Evolutionary conservation across 1,140 invertebrate genomes (phyloP).

Genomic region (Cydia strobilella): DNA sequence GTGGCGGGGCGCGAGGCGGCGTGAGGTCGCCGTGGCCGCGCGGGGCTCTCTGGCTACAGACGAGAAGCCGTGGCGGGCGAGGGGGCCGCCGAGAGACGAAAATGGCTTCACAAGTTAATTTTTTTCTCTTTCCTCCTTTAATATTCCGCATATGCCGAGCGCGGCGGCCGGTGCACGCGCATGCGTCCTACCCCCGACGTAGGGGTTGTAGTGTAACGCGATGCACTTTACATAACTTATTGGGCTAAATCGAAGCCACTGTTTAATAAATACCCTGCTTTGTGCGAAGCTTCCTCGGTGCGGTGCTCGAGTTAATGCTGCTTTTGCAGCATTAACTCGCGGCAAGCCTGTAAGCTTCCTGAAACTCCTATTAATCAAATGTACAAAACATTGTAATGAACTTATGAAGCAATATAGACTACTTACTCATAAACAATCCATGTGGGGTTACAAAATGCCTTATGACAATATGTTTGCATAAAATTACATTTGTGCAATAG

Average conservation of each 20-base stretch:
- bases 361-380: slow-evolving; percentile 62
- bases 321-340: slow-evolving; percentile 67
- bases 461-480: background rate
- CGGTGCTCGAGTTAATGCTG: too few relatives aligned
- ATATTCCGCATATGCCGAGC: slow-evolving; percentile 79
- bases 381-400: slow-evolving; percentile 13
- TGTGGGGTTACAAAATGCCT: background rate
- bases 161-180: slow-evolving; percentile 70
- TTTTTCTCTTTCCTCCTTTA: slow-evolving; percentile 80
- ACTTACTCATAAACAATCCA: slow-evolving; percentile 3
- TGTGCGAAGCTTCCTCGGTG: slow-evolving; percentile 64
- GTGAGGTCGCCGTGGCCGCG: slow-evolving; percentile 55
- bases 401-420: slow-evolving; percentile 1
- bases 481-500: background rate
- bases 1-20: slow-evolving; percentile 41
- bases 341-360: slow-evolving; percentile 58
- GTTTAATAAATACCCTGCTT: slow-evolving; percentile 77
- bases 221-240: slow-evolving; percentile 79
- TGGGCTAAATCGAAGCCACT: slow-evolving; percentile 75
- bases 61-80: slow-evolving; percentile 62
- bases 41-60: slow-evolving; percentile 62
- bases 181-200: slow-evolving; percentile 69
- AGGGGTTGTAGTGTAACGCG: slow-evolving; percentile 74
- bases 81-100: slow-evolving; percentile 73
- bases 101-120: slow-evolving; percentile 80